Evolutionary conservation across 2,888 invertebrate species (phyloP).

Genomic region (Drosophila aldrichi): DNA sequence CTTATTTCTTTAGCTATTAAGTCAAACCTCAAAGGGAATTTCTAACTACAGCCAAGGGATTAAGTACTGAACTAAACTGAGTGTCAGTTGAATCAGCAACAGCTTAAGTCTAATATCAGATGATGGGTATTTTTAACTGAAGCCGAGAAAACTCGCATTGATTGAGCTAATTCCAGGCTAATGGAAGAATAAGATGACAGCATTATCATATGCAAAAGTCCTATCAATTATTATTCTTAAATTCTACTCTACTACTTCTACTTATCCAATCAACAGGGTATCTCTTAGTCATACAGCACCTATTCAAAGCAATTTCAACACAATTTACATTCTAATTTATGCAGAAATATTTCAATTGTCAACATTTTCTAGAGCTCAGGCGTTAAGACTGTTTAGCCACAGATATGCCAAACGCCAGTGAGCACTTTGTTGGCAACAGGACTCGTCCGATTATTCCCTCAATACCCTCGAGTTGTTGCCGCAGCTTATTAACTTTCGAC

Average conservation of each 20-base stretch:
- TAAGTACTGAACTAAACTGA: too few relatives aligned
- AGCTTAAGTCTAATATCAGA: background rate
- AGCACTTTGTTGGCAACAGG: background rate
- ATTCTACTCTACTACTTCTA: too few relatives aligned
- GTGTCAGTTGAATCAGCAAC: background rate
- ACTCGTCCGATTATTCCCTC: background rate
- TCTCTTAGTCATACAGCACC: background rate
- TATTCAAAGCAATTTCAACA: too few relatives aligned
- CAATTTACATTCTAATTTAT: background rate
- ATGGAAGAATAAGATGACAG: background rate
- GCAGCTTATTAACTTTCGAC: constrained; percentile 34
- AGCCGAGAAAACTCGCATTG: too few relatives aligned
- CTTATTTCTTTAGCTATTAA: background rate
- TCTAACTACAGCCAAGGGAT: background rate
- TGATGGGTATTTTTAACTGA: background rate
- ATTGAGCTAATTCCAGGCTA: background rate
- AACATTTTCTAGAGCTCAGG: background rate
- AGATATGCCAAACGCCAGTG: background rate
- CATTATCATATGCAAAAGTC: background rate
- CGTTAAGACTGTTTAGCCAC: background rate
- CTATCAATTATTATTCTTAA: background rate
- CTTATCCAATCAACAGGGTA: too few relatives aligned
- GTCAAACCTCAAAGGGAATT: background rate
- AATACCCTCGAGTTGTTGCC: constrained; percentile 13
- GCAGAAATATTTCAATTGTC: constrained; percentile 4